A percentile compares a stretch with the other conserved stretches of the same genome.
Evolutionary conservation across 2,797 vertebrate genomes (phyloP).

Genomic region (Melopsittacus undulatus): DNA sequence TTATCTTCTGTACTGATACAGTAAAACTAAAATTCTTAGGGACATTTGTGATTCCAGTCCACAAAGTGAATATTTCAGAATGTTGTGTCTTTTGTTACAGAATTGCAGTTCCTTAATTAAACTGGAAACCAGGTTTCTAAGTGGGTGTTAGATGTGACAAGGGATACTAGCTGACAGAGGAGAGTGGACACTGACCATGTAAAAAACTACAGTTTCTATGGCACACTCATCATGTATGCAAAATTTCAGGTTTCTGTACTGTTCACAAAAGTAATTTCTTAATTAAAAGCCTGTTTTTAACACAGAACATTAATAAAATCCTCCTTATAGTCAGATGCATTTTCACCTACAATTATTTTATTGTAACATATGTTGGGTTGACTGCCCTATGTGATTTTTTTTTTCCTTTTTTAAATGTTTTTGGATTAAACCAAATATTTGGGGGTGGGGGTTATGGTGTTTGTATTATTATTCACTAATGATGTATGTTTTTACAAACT

Average conservation of each 20-base stretch:
- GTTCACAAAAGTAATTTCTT: background rate
- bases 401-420: background rate
- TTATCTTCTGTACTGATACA: background rate
- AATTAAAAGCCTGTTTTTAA: background rate
- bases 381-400: background rate
- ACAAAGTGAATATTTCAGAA: background rate
- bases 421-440: background rate
- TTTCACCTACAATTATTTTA: background rate
- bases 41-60: accelerated
- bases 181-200: background rate
- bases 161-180: background rate
- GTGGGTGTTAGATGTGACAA: background rate
- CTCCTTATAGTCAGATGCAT: background rate
- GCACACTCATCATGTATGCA: accelerated
- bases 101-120: background rate
- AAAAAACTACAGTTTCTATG: background rate
- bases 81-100: background rate
- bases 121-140: background rate
- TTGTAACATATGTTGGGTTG: background rate
- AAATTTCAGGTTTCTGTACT: background rate
- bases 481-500: accelerated
- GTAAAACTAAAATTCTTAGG: background rate
- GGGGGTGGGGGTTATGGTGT: accelerated
- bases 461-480: background rate
- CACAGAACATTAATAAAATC: background rate